Percentiles rank a stretch among this genome's conserved stretches.
Conservation (phyloP, 2,888 invertebrate species). For the Plagodis pulveraria region DNA sequence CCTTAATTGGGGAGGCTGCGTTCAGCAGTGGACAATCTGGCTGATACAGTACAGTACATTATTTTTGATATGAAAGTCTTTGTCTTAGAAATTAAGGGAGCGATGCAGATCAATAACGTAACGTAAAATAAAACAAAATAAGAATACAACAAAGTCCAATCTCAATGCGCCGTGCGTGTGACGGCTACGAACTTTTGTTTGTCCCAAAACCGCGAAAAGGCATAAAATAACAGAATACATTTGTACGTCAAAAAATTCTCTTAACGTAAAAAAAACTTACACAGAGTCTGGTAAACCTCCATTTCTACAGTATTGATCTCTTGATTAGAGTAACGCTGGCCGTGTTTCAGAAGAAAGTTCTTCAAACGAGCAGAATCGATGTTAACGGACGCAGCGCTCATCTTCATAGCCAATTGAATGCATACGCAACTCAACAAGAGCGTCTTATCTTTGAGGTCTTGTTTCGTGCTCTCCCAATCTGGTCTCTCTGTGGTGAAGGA, state of each 20-base stretch:
- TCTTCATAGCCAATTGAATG: not conserved
- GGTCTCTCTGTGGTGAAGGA: not conserved
- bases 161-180: too few species aligned
- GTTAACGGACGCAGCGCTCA: not conserved
- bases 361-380: not conserved
- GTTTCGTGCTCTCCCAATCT: not conserved
- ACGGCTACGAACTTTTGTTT: too few species aligned
- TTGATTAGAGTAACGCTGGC: not conserved
- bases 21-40: too few species aligned
- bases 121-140: too few species aligned
- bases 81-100: too few species aligned
- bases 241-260: not conserved
- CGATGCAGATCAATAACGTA: too few species aligned
- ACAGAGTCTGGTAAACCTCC: not conserved
- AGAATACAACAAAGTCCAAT: too few species aligned
- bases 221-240: too few species aligned
- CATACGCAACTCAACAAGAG: not conserved
- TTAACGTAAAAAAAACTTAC: not conserved
- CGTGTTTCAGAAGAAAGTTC: not conserved
- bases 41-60: too few species aligned
- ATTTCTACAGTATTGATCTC: not conserved
- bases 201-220: too few species aligned
- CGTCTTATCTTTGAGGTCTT: not conserved
- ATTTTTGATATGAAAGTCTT: too few species aligned
- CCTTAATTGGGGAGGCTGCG: too few species aligned